Conservation (phyloP, 2,797 vertebrate genomes). For the Sarcoramphus papa region DNA sequence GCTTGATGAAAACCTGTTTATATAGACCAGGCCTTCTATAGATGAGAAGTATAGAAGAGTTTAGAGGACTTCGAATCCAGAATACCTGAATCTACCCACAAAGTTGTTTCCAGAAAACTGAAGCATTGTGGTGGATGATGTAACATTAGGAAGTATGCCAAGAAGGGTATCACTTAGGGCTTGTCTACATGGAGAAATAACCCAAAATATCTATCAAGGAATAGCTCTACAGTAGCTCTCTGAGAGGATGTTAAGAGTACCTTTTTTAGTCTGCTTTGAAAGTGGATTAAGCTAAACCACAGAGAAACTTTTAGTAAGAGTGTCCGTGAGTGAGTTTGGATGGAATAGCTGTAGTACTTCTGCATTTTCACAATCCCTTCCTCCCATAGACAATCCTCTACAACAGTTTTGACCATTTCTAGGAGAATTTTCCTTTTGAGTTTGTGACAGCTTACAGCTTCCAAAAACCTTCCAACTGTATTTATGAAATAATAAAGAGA, state of each 20-base stretch:
- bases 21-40: not conserved
- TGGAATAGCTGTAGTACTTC: not conserved
- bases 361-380: not conserved
- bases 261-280: constrained; percentile 1
- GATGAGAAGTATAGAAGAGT: not conserved
- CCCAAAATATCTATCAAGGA: not conserved
- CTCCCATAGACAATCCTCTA: not conserved
- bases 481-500: not conserved
- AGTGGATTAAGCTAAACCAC: not conserved
- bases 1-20: not conserved
- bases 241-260: not conserved
- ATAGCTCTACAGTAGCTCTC: not conserved
- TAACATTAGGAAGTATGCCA: not conserved
- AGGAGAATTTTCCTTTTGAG: not conserved
- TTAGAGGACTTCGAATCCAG: not conserved
- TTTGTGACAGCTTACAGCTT: not conserved
- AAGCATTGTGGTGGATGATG: not conserved
- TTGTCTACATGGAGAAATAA: not conserved
- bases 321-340: not conserved
- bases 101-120: not conserved
- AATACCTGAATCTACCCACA: not conserved
- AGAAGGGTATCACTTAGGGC: not conserved
- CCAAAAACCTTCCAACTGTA: not conserved
- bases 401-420: not conserved
- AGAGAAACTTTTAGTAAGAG: not conserved